Percentiles rank a stretch among this genome's conserved stretches.
These are phyloP conservation scores for Trichopoda pennipes DNA, from an alignment of 2,888 invertebrate genomes.

Conservation along the genomic window DNA sequence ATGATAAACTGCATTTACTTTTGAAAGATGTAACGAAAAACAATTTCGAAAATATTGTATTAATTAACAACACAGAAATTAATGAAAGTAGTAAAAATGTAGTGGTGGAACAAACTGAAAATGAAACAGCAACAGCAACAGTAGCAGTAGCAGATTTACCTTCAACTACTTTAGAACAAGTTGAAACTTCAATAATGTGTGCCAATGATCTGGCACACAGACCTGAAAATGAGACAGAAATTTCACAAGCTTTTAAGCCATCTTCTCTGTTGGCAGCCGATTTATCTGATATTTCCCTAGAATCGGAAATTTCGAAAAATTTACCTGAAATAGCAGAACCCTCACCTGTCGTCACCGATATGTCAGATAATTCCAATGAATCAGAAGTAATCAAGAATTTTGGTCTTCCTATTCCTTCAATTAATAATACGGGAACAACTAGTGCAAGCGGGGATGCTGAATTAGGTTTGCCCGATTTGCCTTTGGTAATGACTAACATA, in stretches of 20 bases:
- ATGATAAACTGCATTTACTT: neutral
- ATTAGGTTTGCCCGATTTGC: conserved; percentile 19
- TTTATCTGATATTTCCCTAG: conserved; percentile 45
- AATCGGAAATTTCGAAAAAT: conserved; percentile 52
- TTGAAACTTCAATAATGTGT: conserved; percentile 24
- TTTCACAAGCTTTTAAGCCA: neutral
- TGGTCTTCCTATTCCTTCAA: conserved; percentile 1
- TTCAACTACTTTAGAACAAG: conserved; percentile 8
- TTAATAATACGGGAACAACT: neutral
- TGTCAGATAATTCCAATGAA: conserved; percentile 50
- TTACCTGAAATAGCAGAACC: conserved; percentile 55
- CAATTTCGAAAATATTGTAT: neutral
- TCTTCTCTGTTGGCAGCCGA: conserved; percentile 22
- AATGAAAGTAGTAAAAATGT: conserved; percentile 30
- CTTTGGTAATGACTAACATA: conserved; percentile 37
- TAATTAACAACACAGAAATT: neutral
- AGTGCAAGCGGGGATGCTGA: neutral
- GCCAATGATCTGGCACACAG: conserved; percentile 4
- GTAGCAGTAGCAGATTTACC: neutral
- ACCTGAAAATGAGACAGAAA: conserved; percentile 1
- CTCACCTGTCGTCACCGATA: conserved; percentile 57
- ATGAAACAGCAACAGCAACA: neutral
- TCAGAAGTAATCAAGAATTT: conserved; percentile 28
- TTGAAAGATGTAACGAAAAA: neutral
- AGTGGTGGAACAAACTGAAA: neutral